Percentiles rank a stretch among this genome's conserved stretches.
These are phyloP conservation scores for Cichladusa arquata DNA, from an alignment of 2,113 vertebrate genomes.

Conservation along the genomic window DNA sequence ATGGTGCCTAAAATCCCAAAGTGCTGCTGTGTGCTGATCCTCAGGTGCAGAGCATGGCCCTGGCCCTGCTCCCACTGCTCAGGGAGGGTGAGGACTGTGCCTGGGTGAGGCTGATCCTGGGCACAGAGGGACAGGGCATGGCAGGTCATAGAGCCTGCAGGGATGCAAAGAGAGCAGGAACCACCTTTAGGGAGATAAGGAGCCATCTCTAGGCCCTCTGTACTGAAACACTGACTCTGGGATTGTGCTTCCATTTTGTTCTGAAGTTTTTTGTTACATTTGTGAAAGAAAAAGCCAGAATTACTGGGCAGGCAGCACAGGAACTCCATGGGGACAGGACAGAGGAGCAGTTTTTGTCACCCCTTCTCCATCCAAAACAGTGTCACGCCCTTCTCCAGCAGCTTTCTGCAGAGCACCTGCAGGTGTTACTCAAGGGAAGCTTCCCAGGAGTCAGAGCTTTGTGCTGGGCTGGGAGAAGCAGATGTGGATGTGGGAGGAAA, in stretches of 20 bases:
- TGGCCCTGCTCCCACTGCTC: background rate
- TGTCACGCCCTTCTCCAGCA: background rate
- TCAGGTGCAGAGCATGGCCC: accelerated
- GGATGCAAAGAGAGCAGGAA: background rate
- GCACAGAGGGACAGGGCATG: background rate
- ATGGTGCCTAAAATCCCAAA: background rate
- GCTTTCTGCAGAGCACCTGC: background rate
- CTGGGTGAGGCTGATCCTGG: background rate
- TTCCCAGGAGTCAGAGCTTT: background rate
- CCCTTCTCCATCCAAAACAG: background rate
- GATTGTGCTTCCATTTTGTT: background rate
- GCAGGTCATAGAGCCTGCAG: background rate
- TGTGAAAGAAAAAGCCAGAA: background rate
- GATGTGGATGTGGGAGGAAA: conserved; percentile 19
- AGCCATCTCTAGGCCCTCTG: background rate
- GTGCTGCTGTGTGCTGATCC: background rate
- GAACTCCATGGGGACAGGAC: background rate
- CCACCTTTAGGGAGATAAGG: background rate
- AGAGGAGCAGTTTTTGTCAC: background rate
- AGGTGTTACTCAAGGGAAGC: background rate
- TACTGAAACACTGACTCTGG: background rate
- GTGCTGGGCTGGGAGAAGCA: background rate
- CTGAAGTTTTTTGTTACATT: background rate
- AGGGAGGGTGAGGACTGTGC: background rate
- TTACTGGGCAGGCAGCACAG: background rate